These are phyloP conservation scores for Pteropus alecto DNA, from an alignment of 2,113 vertebrate species.

Conservation along the genomic window DNA sequence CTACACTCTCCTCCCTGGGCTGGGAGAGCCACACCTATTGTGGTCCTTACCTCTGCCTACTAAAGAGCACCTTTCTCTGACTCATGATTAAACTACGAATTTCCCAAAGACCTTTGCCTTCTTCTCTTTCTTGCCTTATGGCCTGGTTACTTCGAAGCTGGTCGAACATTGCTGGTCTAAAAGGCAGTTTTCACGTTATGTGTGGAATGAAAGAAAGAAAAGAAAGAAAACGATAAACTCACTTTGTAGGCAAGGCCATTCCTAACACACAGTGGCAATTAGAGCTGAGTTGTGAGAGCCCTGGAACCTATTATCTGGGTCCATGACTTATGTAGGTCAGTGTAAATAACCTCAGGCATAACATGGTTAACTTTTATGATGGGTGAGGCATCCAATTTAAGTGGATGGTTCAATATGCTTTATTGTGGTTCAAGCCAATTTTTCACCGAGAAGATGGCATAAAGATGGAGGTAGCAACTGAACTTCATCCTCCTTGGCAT, in stretches of 20 bases:
- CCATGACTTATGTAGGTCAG: constrained; percentile 49
- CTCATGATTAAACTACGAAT: neutral
- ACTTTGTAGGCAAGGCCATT: neutral
- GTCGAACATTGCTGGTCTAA: neutral
- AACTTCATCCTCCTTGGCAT: neutral
- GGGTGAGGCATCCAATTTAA: constrained; percentile 49
- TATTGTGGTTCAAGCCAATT: constrained; percentile 17
- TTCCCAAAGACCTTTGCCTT: neutral
- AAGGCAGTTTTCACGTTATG: neutral
- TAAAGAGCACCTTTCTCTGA: neutral
- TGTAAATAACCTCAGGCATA: constrained; percentile 46
- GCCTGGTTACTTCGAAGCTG: neutral
- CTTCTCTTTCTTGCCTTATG: neutral
- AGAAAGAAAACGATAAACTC: constrained; percentile 1
- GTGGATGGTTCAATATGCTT: constrained; percentile 32
- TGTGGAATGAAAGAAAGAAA: neutral
- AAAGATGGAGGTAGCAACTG: neutral
- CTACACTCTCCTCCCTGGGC: neutral
- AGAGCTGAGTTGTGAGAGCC: neutral
- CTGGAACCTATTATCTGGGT: constrained; percentile 16
- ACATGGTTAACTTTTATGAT: constrained; percentile 54
- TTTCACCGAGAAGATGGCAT: constrained; percentile 42
- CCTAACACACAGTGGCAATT: neutral
- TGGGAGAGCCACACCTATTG: neutral
- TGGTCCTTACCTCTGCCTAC: neutral